Conservation (phyloP, 2,888 invertebrate species). For the Zootermopsis nevadensis region DNA sequence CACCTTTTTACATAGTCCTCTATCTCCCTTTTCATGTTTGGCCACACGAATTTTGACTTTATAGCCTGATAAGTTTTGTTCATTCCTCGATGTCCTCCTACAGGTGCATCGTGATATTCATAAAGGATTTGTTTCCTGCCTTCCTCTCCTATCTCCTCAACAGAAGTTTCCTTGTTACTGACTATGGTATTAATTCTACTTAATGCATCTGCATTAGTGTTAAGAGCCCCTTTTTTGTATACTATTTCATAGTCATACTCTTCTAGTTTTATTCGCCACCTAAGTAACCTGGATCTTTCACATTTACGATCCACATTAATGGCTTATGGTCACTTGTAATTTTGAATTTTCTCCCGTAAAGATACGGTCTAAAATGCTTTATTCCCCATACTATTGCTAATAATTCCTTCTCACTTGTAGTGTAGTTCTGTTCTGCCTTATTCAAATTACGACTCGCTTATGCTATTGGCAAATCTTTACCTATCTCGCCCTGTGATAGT, state of each 20-base stretch:
- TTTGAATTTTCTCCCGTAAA: constrained; percentile 56
- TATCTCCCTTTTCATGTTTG: not conserved
- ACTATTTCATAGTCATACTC: constrained; percentile 57
- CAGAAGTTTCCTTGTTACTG: too few relatives aligned
- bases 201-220: too few relatives aligned
- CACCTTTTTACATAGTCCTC: constrained; percentile 13
- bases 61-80: not conserved
- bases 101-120: constrained; percentile 11
- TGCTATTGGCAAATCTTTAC: constrained; percentile 55
- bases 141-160: not conserved
- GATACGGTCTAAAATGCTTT: constrained; percentile 57
- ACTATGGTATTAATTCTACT: not conserved
- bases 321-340: constrained; percentile 58
- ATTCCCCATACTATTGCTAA: constrained; percentile 56
- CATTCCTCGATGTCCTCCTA: constrained; percentile 19
- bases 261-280: constrained; percentile 57
- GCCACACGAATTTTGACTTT: not conserved
- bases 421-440: constrained; percentile 52
- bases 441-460: constrained; percentile 55
- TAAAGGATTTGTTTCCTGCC: not conserved
- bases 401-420: constrained; percentile 56
- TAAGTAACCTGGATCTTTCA: constrained; percentile 56
- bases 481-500: constrained; percentile 53
- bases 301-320: constrained; percentile 54
- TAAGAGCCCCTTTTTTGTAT: constrained; percentile 55